These are phyloP conservation scores for Ormyrus pomaceus DNA, from an alignment of 2,888 invertebrate genomes.

Conservation along the genomic window DNA sequence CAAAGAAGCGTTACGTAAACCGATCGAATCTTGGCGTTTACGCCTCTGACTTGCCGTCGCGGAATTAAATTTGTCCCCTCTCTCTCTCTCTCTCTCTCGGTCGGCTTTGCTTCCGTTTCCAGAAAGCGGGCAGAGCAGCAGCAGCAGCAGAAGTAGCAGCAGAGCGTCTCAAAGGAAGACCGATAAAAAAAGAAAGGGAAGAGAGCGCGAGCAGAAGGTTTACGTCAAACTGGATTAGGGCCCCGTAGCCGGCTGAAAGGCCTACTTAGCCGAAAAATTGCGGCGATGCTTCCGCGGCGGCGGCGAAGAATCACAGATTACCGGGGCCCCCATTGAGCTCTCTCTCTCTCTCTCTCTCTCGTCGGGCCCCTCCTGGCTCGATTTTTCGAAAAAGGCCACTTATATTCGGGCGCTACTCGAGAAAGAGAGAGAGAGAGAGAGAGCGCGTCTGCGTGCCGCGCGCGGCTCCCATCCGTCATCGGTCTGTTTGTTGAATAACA, in stretches of 20 bases:
- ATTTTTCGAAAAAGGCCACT: slow-evolving; percentile 20
- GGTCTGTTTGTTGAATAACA: slow-evolving; percentile 61
- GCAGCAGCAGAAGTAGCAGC: not conserved
- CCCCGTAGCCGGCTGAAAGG: slow-evolving; percentile 59
- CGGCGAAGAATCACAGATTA: slow-evolving; percentile 69
- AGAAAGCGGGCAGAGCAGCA: not conserved
- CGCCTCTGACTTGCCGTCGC: not conserved
- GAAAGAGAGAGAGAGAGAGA: not conserved
- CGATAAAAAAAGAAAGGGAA: slow-evolving; percentile 10
- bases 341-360: not conserved
- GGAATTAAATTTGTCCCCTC: slow-evolving; percentile 7
- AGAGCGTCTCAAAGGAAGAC: not conserved
- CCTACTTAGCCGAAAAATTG: slow-evolving; percentile 67
- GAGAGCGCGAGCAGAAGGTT: slow-evolving; percentile 55
- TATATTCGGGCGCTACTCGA: not conserved
- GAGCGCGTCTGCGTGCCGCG: not conserved
- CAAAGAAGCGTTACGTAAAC: slow-evolving; percentile 3
- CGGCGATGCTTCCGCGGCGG: slow-evolving; percentile 56
- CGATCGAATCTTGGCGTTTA: not conserved
- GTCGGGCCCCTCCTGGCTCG: not conserved
- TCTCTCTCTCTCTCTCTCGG: not conserved
- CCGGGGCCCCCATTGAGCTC: slow-evolving; percentile 54
- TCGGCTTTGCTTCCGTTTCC: slow-evolving; percentile 17
- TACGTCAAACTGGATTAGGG: slow-evolving; percentile 68
- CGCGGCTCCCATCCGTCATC: slow-evolving; percentile 54